Percentiles rank a stretch among this genome's conserved stretches.
Conservation (phyloP, 1,140 invertebrate species). For the Condylostylus longicornis region DNA sequence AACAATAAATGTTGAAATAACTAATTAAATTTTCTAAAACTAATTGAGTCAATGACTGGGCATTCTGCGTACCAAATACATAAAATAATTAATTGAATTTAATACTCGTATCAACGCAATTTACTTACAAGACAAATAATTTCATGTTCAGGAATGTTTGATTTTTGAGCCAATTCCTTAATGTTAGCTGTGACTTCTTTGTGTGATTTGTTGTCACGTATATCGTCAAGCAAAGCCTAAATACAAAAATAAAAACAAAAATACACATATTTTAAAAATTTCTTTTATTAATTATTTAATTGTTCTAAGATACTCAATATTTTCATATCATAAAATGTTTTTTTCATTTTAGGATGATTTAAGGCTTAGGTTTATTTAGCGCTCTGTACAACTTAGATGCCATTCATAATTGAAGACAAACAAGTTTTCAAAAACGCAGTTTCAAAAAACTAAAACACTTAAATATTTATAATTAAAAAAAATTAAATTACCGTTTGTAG, state of each 20-base stretch:
- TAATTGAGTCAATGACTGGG: too few species aligned
- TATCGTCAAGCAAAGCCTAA: slow-evolving; percentile 55
- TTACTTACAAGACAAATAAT: slow-evolving; percentile 57
- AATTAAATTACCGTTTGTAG: slow-evolving; percentile 41
- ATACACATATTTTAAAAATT: neutral
- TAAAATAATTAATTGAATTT: neutral
- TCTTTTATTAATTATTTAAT: neutral
- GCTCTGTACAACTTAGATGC: too few species aligned
- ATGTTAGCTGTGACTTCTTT: slow-evolving; percentile 71
- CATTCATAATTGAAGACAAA: neutral
- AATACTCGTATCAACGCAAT: neutral
- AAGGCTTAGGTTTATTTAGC: too few species aligned
- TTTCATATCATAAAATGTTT: neutral
- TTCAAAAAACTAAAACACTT: neutral
- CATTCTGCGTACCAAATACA: too few species aligned
- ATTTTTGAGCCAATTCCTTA: slow-evolving; percentile 67
- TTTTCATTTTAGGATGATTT: too few species aligned
- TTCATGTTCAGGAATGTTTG: slow-evolving; percentile 77
- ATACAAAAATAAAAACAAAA: neutral
- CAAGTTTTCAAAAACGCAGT: neutral
- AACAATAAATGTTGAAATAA: too few species aligned
- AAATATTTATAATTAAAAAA: neutral
- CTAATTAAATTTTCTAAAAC: too few species aligned
- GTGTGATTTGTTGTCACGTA: slow-evolving; percentile 64
- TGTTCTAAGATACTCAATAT: neutral